Base-by-base conservation (phyloP, 2,113 vertebrate genomes). In the Erpornis zantholeuca region DNA sequence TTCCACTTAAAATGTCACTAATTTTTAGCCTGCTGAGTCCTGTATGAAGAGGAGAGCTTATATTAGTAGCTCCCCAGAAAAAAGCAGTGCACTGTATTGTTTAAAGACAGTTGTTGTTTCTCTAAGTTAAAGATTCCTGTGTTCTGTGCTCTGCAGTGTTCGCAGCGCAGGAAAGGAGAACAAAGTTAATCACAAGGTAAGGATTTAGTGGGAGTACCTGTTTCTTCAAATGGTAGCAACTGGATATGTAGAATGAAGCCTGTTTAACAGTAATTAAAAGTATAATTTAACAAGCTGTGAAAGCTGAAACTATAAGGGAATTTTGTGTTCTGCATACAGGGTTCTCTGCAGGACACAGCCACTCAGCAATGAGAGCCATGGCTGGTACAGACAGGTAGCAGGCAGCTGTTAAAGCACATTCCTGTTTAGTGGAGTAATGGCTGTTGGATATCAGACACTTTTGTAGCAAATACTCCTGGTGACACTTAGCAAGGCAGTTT, bases 1-100 rank as follows among this genome's bases (percentile, higher is more conserved):
- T 94, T 96, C 95, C 71, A 75, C 68, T 88, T 90, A 77, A 94
- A 97, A 93, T 94, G 68, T 95, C 90, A 95, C 88, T 92, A 59
- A 91, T 73, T 94, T 96, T 88, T 91, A 92, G 85, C 90, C 52
- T 78, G 87, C 79, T 77, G 89, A 77, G 92, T 69, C 90, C 82
- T 90, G 63, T 49, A 23, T 44, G 68, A 65, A 57, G 50, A 79
- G 59, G 68, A 70, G 42, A 71, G 38, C 63, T 93, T 78, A 3
- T 21, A 12, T 81, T 77, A 61, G 70, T 72, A 88, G 42, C 29
- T 90, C 47, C 33, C 7, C 52, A 69, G 75, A 47, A 73, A 78
- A 82, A 87, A 88, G 52, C 14, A 0, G 57, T 76, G 38, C 54
- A 40, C 23, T 63, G 42, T 61, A 20, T 88, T 82, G 78, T 88